These are phyloP conservation scores for Columba livia DNA, from an alignment of 2,113 vertebrate genomes.

Conservation along the genomic window DNA sequence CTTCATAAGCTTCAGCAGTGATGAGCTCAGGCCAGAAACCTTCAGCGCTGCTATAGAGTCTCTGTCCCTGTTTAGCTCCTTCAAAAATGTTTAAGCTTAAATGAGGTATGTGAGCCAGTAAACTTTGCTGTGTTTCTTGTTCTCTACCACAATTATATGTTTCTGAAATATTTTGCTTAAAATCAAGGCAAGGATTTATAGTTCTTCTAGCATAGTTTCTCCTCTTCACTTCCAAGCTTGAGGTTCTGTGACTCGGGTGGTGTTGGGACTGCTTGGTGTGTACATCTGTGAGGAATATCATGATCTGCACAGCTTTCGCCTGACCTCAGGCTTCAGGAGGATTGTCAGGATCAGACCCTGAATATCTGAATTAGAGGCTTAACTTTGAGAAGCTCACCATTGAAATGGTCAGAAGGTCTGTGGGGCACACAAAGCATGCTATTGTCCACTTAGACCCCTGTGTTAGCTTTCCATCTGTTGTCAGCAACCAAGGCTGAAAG, in stretches of 20 bases:
- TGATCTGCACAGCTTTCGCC: neutral
- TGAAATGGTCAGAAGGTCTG: neutral
- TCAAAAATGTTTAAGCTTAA: conserved; percentile 11
- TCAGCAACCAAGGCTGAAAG: neutral
- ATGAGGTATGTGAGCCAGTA: neutral
- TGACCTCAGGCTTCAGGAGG: neutral
- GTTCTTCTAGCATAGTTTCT: neutral
- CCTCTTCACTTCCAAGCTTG: neutral
- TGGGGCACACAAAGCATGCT: neutral
- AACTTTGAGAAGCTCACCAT: neutral
- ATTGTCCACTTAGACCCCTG: neutral
- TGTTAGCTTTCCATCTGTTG: neutral
- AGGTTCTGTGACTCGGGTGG: neutral
- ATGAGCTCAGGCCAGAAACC: neutral
- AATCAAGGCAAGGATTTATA: neutral
- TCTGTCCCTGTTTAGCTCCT: neutral
- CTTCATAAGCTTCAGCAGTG: neutral
- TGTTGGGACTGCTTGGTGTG: accelerated
- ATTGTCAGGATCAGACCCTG: neutral
- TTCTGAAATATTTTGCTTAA: neutral
- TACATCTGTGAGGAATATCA: neutral
- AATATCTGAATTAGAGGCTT: conserved; percentile 30
- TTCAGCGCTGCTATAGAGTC: neutral
- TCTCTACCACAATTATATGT: neutral
- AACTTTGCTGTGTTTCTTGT: neutral